Conservation (phyloP, 92 coral and sea anemone species). For the Actinostola sp. region DNA sequence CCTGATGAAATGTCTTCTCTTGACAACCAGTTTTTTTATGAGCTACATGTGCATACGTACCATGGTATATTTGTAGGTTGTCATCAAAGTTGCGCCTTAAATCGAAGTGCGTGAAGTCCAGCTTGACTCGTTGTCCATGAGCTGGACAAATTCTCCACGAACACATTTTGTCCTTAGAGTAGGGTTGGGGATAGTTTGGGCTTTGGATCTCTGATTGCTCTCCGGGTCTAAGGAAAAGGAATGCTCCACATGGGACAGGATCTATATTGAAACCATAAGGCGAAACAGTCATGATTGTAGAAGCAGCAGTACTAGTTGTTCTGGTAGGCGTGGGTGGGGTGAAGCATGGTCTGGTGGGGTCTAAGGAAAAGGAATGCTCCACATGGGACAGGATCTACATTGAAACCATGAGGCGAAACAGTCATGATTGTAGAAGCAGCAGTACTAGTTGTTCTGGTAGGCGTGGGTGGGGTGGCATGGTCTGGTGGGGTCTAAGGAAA, state of each 20-base stretch:
- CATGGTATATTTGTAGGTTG: constrained; percentile 72
- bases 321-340: neutral
- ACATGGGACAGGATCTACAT: constrained; percentile 66
- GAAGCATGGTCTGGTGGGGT: no score
- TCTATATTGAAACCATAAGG: constrained; percentile 52
- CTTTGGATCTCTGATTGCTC: constrained; percentile 45
- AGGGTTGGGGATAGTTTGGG: constrained; percentile 74
- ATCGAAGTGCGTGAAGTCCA: constrained; percentile 67
- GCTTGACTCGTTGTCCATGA: constrained; percentile 59
- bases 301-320: neutral
- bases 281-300: no score
- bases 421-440: neutral
- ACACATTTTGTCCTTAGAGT: constrained; percentile 77
- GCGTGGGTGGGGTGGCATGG: neutral
- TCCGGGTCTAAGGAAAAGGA: constrained; percentile 41
- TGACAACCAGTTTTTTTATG: neutral
- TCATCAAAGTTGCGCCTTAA: constrained; percentile 48
- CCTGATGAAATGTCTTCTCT: neutral
- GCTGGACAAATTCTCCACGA: constrained; percentile 95
- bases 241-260: constrained; percentile 71
- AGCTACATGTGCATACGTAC: constrained; percentile 45
- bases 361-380: constrained; percentile 57
- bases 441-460: neutral
- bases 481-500: constrained; percentile 28
- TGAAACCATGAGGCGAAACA: no score